A percentile compares a stretch with the other conserved stretches of the same genome.
Conservation (phyloP, 2,888 invertebrate genomes). For the Spisula solida region DNA sequence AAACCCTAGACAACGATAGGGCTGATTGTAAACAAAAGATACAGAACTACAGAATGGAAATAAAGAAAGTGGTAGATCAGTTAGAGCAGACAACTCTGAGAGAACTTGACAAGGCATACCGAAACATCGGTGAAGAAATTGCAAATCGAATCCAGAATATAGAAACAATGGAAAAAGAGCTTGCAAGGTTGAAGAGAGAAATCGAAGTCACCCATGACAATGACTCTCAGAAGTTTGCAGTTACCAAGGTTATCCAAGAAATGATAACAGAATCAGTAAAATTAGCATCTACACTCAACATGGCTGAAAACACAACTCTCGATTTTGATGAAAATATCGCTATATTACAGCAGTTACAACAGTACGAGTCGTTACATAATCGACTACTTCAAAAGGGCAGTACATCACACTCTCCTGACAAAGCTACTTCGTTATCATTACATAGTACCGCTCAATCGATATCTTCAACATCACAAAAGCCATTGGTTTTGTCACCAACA, state of each 20-base stretch:
- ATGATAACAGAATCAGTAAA: neutral
- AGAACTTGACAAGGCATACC: slow-evolving; percentile 1
- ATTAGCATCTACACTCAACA: neutral
- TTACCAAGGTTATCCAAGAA: neutral
- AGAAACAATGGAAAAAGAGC: neutral
- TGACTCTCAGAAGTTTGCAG: neutral
- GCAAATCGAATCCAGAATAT: neutral
- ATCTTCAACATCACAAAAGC: no score
- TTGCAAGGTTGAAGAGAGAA: no score
- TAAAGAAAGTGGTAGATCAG: no score
- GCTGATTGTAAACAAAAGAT: neutral
- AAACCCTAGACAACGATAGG: neutral
- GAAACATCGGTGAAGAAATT: no score
- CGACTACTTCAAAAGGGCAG: neutral
- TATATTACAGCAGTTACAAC: neutral
- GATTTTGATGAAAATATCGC: neutral
- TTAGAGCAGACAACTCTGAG: neutral
- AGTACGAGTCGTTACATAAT: neutral
- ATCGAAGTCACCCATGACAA: no score
- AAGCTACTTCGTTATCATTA: no score
- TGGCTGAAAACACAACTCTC: neutral
- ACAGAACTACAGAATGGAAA: neutral
- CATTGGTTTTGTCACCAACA: no score
- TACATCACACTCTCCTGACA: neutral
- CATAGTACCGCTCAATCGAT: no score